Evolutionary conservation across 1,140 invertebrate species (phyloP), one percentile per base, ranked within the genome.

Genomic region (Propsilocerus akamusi): DNA sequence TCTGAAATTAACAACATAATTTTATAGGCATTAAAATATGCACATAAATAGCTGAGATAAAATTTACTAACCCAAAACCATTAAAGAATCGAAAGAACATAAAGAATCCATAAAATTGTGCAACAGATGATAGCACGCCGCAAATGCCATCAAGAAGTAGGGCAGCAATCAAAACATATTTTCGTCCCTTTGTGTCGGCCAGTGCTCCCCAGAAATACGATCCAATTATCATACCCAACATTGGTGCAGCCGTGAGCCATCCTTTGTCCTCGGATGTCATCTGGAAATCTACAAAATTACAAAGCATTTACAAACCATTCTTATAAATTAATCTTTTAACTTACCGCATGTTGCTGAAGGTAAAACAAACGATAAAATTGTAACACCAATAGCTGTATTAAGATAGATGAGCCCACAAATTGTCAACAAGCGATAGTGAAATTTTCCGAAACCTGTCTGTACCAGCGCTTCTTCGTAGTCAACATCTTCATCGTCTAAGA

Each of bases 131-230:
- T 2, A 76, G 51, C 30, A 88, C 65, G 11, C 82, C 83, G 48
- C 79, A 76, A 4, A 86, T 59, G 46, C 82, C 84, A 60, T 89
- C 86, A 58, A 87, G 71, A 5, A 86, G 61, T 37, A 89, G 70
- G 0, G 84, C 81, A 12, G 76, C 77, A 32, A 88, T 78, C 49
- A 90, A 65, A 12, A 87, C 80, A 7, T 77, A 62, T 59, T 82
- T 78, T 23, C 87, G 73, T 0, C 87, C 87, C 56, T 80, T 78
- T 0, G 80, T 82, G 64, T 91, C 87, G 53, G 86, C 86, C 56
- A 90, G 68, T 54, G 80, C 86, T 26, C 86, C 86, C 86, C 86
- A 90, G 62, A 89, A 79, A 67, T 87, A 88, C n/a, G 85, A 87
- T 14, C 86, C 86, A 52, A 88, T 68, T 51, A 90, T 77, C 86